Conservation (phyloP, 2,113 vertebrate species). For the Mobula birostris region DNA sequence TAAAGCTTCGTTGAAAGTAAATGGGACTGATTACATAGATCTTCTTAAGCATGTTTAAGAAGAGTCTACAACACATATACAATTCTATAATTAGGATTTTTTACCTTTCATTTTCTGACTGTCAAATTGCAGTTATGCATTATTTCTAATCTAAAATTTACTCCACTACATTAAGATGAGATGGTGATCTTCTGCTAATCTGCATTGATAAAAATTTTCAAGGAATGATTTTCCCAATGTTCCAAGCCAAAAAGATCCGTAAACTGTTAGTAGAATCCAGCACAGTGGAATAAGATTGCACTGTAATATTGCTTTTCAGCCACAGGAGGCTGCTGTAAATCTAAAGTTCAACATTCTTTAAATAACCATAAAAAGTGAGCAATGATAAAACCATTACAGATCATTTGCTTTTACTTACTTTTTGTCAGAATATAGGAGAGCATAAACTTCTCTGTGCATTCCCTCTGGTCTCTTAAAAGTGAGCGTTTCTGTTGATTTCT, state of each 20-base stretch:
- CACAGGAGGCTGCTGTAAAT: neutral
- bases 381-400: neutral
- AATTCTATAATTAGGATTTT: too few relatives aligned
- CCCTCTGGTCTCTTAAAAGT: constrained; percentile 96
- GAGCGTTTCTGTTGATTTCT: constrained; percentile 85
- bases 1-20: too few relatives aligned
- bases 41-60: too few relatives aligned
- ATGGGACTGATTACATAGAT: too few relatives aligned
- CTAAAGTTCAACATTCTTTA: neutral
- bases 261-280: neutral
- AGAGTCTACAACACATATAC: too few relatives aligned
- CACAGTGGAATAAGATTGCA: neutral
- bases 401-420: constrained; percentile 65
- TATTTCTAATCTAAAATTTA: too few relatives aligned
- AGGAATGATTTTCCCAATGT: neutral
- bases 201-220: neutral
- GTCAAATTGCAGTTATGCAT: too few relatives aligned
- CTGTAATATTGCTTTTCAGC: neutral
- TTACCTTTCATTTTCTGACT: too few relatives aligned
- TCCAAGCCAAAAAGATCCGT: neutral
- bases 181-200: too few relatives aligned
- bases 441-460: constrained; percentile 97
- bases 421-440: constrained; percentile 95
- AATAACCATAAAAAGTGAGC: neutral
- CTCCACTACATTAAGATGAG: too few relatives aligned